Evolutionary conservation across 2,888 invertebrate species (phyloP).

Genomic region (Euproctis similis): DNA sequence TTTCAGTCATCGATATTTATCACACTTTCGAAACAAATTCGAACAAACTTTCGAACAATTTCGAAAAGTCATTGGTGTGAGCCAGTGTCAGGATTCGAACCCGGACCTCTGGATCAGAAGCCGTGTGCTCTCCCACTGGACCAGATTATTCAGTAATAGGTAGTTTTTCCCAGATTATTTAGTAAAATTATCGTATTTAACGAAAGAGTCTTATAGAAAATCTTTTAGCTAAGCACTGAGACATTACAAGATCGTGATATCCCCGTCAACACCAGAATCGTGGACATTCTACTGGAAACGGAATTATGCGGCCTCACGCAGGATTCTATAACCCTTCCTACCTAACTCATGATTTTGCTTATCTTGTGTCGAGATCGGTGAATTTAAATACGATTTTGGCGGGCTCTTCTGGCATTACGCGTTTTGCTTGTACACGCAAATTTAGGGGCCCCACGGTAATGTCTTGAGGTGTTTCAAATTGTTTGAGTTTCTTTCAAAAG

Average conservation of each 20-base stretch:
- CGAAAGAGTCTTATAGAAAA: conserved; percentile 27
- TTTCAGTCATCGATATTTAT: too few relatives aligned
- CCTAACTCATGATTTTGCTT: conserved; percentile 71
- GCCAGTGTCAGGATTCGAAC: too few relatives aligned
- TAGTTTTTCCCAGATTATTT: conserved; percentile 16
- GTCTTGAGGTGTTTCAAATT: conserved; percentile 41
- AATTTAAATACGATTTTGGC: conserved; percentile 70
- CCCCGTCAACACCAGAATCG: conserved; percentile 29
- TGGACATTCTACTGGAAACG: conserved; percentile 46
- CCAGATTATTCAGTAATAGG: too few relatives aligned
- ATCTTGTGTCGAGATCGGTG: conserved; percentile 61
- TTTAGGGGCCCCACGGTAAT: conserved; percentile 41
- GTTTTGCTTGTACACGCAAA: conserved; percentile 52
- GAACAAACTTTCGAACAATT: too few relatives aligned
- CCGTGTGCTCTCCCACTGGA: too few relatives aligned
- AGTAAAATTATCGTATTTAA: conserved; percentile 24
- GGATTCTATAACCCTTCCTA: conserved; percentile 67
- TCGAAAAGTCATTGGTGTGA: too few relatives aligned
- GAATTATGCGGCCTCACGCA: conserved; percentile 72
- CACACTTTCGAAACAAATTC: too few relatives aligned
- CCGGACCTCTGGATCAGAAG: too few relatives aligned
- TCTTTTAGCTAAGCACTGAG: conserved; percentile 21
- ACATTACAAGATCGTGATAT: conserved; percentile 36
- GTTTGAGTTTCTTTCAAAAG: conserved; percentile 35
- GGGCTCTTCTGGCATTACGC: conserved; percentile 44